These are phyloP conservation scores for Sarcophaga rosellei DNA, from an alignment of 2,888 invertebrate species.

Conservation along the genomic window DNA sequence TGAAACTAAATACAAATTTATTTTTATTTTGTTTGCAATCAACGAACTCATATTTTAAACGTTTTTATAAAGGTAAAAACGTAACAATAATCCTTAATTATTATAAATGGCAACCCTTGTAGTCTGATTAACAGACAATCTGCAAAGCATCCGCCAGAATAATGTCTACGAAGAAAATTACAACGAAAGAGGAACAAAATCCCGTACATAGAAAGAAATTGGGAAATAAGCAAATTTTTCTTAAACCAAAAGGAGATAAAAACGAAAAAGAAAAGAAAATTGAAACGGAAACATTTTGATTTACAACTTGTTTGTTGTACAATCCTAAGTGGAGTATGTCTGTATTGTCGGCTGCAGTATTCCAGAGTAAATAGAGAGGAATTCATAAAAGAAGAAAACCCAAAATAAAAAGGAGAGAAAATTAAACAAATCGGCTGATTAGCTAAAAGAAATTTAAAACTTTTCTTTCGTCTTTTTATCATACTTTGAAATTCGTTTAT, in stretches of 20 bases:
- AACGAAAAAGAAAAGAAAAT: slow-evolving; percentile 2
- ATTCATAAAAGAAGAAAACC: not conserved
- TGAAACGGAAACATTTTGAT: slow-evolving; percentile 65
- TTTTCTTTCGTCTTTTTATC: slow-evolving; percentile 30
- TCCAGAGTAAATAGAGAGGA: slow-evolving; percentile 17
- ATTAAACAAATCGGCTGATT: slow-evolving; percentile 57
- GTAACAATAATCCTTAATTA: not conserved
- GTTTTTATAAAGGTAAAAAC: no score
- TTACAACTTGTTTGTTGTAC: slow-evolving; percentile 67
- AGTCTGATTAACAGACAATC: slow-evolving; percentile 41
- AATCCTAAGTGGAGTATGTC: slow-evolving; percentile 48
- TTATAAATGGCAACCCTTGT: slow-evolving; percentile 3
- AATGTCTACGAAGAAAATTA: slow-evolving; percentile 16
- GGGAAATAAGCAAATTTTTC: slow-evolving; percentile 66
- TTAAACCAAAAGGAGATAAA: slow-evolving; percentile 9
- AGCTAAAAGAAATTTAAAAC: slow-evolving; percentile 63
- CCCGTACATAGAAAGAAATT: slow-evolving; percentile 46
- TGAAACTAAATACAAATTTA: no score
- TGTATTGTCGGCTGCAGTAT: slow-evolving; percentile 24
- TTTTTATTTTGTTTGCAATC: no score
- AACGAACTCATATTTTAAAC: no score
- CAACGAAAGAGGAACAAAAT: slow-evolving; percentile 1
- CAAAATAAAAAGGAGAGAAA: slow-evolving; percentile 13
- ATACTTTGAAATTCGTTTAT: slow-evolving; percentile 49
- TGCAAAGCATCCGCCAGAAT: slow-evolving; percentile 40